Percentiles rank a stretch among this genome's conserved stretches.
Conservation (phyloP, 2,888 invertebrate species). For the Deroplatys truncata region DNA sequence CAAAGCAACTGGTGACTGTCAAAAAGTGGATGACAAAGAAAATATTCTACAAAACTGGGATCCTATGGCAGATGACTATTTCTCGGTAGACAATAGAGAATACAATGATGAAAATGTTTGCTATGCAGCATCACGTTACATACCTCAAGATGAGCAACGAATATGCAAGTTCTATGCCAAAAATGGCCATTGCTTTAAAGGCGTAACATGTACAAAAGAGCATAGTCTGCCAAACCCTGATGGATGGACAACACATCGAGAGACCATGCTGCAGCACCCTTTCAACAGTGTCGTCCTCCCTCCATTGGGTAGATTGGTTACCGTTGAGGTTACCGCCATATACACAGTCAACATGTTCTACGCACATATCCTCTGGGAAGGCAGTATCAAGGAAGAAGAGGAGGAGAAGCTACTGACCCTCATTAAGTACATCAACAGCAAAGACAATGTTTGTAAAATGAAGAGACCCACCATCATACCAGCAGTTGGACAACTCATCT, state of each 20-base stretch:
- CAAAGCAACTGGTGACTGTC: no score
- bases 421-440: conserved; percentile 1
- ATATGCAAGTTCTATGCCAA: conserved; percentile 5
- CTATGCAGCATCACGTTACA: conserved; percentile 8
- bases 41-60: neutral
- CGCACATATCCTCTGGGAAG: neutral
- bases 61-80: conserved; percentile 13
- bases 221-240: conserved; percentile 4
- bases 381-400: neutral
- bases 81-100: neutral
- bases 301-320: neutral
- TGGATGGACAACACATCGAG: conserved; percentile 17
- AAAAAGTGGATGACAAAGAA: no score
- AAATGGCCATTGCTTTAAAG: neutral
- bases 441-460: neutral
- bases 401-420: neutral
- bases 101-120: conserved; percentile 7
- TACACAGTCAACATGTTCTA: neutral
- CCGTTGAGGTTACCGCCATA: neutral
- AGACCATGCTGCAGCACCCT: neutral
- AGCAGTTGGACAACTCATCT: conserved; percentile 14
- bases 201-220: conserved; percentile 1
- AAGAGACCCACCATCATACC: neutral
- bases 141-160: neutral
- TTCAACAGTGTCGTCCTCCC: neutral